phyloP scores from a whole-genome alignment of 1,140 invertebrate species.

The Hyles vespertilio region DNA sequence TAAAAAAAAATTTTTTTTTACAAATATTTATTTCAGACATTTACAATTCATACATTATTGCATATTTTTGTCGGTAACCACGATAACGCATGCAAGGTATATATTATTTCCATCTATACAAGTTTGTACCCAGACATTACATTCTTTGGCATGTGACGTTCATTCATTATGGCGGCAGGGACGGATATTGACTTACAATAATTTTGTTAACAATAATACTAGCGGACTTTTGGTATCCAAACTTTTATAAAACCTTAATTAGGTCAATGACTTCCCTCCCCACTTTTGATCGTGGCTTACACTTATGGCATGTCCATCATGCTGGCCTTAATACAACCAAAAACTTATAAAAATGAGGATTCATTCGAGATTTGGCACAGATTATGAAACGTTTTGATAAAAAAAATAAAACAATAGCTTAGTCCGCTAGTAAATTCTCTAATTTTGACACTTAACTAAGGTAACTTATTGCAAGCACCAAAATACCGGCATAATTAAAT shows the following conservation, averaged over 20 bases:
- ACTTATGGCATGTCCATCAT: not conserved
- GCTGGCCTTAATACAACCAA: too few relatives aligned
- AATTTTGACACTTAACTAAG: too few relatives aligned
- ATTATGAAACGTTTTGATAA: too few relatives aligned
- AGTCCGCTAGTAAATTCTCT: too few relatives aligned
- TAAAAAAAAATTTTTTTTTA: too few relatives aligned
- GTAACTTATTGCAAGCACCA: too few relatives aligned
- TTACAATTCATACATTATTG: too few relatives aligned
- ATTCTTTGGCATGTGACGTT: conserved; percentile 57
- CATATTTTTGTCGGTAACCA: not conserved
- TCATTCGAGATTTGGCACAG: too few relatives aligned
- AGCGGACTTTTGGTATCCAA: not conserved
- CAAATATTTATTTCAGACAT: too few relatives aligned
- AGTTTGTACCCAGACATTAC: conserved; percentile 41
- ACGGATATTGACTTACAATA: conserved; percentile 28
- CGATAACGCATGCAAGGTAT: conserved; percentile 44
- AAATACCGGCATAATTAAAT: too few relatives aligned
- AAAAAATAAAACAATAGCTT: too few relatives aligned
- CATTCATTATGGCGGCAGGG: conserved; percentile 15
- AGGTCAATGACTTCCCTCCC: not conserved
- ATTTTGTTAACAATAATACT: not conserved
- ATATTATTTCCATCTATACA: conserved; percentile 21
- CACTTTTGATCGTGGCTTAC: not conserved
- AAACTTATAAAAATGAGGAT: too few relatives aligned
- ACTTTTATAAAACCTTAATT: not conserved